Conservation (phyloP, 2,113 vertebrate genomes). For the Zosterops lateralis region DNA sequence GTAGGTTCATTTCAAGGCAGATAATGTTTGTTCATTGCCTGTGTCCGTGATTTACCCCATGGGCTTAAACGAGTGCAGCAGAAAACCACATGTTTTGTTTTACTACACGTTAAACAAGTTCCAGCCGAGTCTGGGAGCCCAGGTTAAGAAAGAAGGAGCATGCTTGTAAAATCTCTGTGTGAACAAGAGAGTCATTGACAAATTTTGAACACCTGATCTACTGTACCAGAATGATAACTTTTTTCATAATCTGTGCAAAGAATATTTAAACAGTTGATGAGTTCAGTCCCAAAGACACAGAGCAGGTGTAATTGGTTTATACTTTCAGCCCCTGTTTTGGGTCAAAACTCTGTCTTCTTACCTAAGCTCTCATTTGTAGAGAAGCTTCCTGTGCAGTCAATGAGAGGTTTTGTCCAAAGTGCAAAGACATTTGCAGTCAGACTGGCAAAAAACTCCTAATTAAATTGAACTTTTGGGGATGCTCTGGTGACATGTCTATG, state of each 20-base stretch:
- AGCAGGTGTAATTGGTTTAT: conserved; percentile 49
- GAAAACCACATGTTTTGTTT: conserved; percentile 75
- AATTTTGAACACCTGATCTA: conserved; percentile 44
- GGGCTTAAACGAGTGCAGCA: conserved; percentile 70
- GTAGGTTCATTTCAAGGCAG: conserved; percentile 77
- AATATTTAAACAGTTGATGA: conserved; percentile 41
- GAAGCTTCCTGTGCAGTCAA: conserved; percentile 25
- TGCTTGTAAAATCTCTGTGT: conserved; percentile 40
- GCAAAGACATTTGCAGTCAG: conserved; percentile 37
- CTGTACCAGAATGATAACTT: conserved; percentile 29
- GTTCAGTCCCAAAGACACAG: not conserved
- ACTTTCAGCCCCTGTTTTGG: conserved; percentile 25
- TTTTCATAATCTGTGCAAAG: conserved; percentile 24
- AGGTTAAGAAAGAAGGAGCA: conserved; percentile 34
- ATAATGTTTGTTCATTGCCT: conserved; percentile 78
- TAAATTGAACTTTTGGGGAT: conserved; percentile 42
- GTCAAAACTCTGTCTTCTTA: conserved; percentile 42
- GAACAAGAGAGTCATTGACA: conserved; percentile 27
- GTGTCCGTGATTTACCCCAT: conserved; percentile 75
- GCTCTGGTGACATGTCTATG: conserved; percentile 22
- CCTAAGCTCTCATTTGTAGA: not conserved
- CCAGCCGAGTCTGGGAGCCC: conserved; percentile 40
- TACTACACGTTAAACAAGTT: conserved; percentile 68
- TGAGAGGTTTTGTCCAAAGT: conserved; percentile 42
- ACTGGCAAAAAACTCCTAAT: conserved; percentile 25